These are phyloP conservation scores for Polypedilum vanderplanki DNA, from an alignment of 1,140 invertebrate genomes.

Conservation along the genomic window DNA sequence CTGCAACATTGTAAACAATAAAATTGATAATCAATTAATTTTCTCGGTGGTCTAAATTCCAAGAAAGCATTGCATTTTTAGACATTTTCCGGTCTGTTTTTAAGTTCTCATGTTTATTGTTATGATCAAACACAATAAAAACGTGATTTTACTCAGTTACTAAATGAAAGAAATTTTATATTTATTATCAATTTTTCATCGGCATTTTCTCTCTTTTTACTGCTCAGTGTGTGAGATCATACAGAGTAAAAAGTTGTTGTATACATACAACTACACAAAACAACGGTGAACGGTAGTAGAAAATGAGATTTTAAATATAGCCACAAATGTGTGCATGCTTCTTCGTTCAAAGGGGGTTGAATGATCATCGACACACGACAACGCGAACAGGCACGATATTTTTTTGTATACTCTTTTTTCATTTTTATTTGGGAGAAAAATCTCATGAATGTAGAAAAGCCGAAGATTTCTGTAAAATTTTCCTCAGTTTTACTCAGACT, in stretches of 20 bases:
- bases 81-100: too few species aligned
- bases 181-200: slow-evolving; percentile 7
- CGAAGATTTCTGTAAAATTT: slow-evolving; percentile 24
- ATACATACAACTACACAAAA: background rate
- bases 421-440: background rate
- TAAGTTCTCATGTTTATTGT: too few species aligned
- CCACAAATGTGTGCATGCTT: slow-evolving; percentile 20
- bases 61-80: too few species aligned
- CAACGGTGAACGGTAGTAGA: background rate
- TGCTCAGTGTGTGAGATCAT: slow-evolving; percentile 16
- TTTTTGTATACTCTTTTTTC: background rate
- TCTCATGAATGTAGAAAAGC: slow-evolving; percentile 21
- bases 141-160: too few species aligned
- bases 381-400: background rate
- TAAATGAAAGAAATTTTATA: background rate
- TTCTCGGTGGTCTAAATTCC: too few species aligned
- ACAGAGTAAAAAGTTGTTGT: slow-evolving; percentile 15
- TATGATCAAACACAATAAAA: too few species aligned
- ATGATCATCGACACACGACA: slow-evolving; percentile 26
- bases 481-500: slow-evolving; percentile 21
- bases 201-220: background rate
- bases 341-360: slow-evolving; percentile 21
- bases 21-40: too few species aligned
- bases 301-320: slow-evolving; percentile 23
- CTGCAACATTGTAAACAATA: too few species aligned